Base-by-base conservation (phyloP, 2,888 invertebrate species). In the Rotaria magnacalcarata region DNA sequence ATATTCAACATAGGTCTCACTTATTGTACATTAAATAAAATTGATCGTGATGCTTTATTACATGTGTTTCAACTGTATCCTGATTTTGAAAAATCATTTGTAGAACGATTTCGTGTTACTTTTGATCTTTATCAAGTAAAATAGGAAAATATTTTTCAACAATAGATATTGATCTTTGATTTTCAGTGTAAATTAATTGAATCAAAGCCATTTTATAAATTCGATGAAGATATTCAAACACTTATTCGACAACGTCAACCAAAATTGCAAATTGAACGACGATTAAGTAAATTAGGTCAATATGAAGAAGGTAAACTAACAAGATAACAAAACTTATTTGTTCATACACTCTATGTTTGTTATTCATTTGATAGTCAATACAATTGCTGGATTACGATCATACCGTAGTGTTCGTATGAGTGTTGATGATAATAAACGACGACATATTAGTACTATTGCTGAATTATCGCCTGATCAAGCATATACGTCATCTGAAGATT, bases 1-100 rank as follows among this genome's bases (percentile, higher is more conserved):
- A 52, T 16, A 16, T 14, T 52, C 52, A 52, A 1, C 16, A 16
- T 16, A 52, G 52, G 52, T 52, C 16, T 52, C 11, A 52, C 52
- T 27, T 98, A 98, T 93, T 98, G 98, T 92, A 98, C 98, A 93
- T 94, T 98, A 88, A 98, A 98, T 92, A 96, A 97, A 91, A 96
- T 98, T 88, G 95, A 96, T 90, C 93, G 97, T 85, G 97, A 97
- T 90, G 97, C 98, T 91, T 93, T 98, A 87, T 93, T 97, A 85
- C 97, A 98, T 91, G 96, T 98, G 74, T 93, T 98, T 88, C 96
- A 96, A 90, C 94, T 97, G 91, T 98, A 98, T 92, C 97, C 98
- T 0, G 98, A 98, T 92, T 98, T 98, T 92, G 94, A 95, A 88
- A 94, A 95, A 89, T 94, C 94, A 89, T 98, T 98, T 92, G 94